Conservation (phyloP, 1,140 invertebrate species). For the Calephelis nemesis region DNA sequence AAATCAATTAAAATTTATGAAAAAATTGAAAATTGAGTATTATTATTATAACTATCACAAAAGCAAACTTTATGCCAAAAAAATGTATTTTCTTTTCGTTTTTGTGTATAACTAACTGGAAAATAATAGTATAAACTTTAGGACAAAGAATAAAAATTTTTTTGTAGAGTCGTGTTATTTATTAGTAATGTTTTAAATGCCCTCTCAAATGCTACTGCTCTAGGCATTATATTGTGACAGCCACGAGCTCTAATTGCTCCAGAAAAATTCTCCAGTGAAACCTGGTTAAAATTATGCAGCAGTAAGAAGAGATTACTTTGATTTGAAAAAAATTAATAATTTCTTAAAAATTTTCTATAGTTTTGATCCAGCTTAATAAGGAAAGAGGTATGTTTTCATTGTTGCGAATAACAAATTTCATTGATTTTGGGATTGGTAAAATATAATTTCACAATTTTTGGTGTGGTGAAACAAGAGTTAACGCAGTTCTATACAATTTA, state of each 20-base stretch:
- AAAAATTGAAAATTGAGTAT: no score
- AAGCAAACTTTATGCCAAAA: constrained; percentile 34
- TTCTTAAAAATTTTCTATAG: background rate
- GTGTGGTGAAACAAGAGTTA: no score
- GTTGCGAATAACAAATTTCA: background rate
- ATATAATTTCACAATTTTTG: no score
- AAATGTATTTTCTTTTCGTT: constrained; percentile 31
- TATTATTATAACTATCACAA: no score
- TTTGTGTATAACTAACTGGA: constrained; percentile 25
- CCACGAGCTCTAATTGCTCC: constrained; percentile 9
- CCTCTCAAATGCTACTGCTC: background rate
- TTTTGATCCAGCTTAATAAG: constrained; percentile 6
- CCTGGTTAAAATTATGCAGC: constrained; percentile 5
- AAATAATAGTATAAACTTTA: background rate
- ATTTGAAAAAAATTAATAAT: background rate
- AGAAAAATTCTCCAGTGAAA: background rate
- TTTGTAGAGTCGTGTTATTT: constrained; percentile 18
- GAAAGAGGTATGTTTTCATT: background rate
- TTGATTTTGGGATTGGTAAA: background rate
- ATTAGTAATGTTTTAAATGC: background rate
- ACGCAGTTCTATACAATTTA: no score
- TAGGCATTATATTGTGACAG: background rate
- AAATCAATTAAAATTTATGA: no score
- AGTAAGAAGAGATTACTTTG: background rate
- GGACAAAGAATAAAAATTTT: constrained; percentile 20